Evolutionary conservation across 1,140 invertebrate species (phyloP), one percentile per base, ranked within the genome.

Genomic region (Papilio glaucus): DNA sequence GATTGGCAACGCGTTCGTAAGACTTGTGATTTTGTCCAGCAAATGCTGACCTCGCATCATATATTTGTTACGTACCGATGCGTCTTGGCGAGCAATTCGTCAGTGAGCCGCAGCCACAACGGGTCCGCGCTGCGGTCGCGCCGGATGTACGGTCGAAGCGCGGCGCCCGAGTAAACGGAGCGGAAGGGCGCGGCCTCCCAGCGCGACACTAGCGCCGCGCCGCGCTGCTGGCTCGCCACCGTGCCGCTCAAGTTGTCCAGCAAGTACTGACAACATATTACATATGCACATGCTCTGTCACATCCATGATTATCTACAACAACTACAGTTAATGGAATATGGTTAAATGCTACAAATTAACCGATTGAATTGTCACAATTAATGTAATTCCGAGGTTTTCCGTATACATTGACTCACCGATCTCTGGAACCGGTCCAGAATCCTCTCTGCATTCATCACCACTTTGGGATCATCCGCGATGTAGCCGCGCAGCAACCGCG

Each of bases 71-170:
- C 61, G 41, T 45, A 94, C 91, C 94, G 94, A 86, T 97, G 95
- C 0, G 94, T 95, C 89, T 94, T 95, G 1, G 84, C 77, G 7
- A 95, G 89, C 26, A 98, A 93, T 87, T 97, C 96, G 18, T 95
- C 93, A 88, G 96, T 94, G n/a, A 98, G 84, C 78, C 92, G 91
- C 69, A 98, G 82, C 95, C 97, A 98, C 0, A 94, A 74, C 0
- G 97, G 96, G 72, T 82, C 89, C 18, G 94, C 93, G 74, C 94
- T 90, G 38, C 87, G 87, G 83, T 98, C 97, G 77, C 96, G 89
- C 72, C 96, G 93, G 75, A 98, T 97, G 88, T 95, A 97, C 5
- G 97, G 97, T 84, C 96, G 96, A 24, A 98, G 93, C 71, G 95
- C 87, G 83, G 96, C 95, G 77, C 93, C 95, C 67, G 94, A 95